These are phyloP conservation scores for Silurus lanzhouensis DNA, from an alignment of 2,797 vertebrate species.

Conservation along the genomic window DNA sequence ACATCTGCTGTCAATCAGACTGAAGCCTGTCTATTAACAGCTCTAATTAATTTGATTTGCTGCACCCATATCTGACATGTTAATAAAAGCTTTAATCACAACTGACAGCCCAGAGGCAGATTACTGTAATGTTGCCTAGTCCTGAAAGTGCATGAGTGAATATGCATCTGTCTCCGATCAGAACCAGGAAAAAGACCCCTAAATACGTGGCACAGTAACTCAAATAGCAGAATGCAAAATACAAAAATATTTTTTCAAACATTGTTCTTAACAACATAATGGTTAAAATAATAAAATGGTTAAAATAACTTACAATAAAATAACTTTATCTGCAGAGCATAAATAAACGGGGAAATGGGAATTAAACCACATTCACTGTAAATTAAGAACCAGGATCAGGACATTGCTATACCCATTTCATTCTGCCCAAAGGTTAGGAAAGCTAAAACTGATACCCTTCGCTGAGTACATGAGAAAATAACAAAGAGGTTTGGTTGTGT, in stretches of 20 bases:
- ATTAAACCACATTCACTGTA: constrained; percentile 23
- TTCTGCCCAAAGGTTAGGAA: constrained; percentile 38
- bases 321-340: constrained; percentile 25
- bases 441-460: constrained; percentile 23
- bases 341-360: constrained; percentile 20
- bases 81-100: constrained; percentile 57
- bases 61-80: constrained; percentile 55
- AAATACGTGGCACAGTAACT: constrained; percentile 26
- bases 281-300: neutral
- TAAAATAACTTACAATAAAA: no score
- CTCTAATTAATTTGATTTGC: constrained; percentile 72
- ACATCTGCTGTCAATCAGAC: constrained; percentile 58
- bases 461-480: constrained; percentile 34
- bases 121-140: constrained; percentile 25
- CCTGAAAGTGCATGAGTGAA: neutral
- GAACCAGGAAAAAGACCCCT: constrained; percentile 9
- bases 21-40: constrained; percentile 60
- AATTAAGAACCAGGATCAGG: constrained; percentile 16
- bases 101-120: constrained; percentile 31
- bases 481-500: neutral
- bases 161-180: neutral
- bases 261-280: neutral
- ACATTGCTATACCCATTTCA: constrained; percentile 22
- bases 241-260: neutral
- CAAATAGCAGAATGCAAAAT: no score